Evolutionary conservation across 2,797 vertebrate species (phyloP), one percentile per base, ranked within the genome.

Genomic region (Lateolabrax maculatus): DNA sequence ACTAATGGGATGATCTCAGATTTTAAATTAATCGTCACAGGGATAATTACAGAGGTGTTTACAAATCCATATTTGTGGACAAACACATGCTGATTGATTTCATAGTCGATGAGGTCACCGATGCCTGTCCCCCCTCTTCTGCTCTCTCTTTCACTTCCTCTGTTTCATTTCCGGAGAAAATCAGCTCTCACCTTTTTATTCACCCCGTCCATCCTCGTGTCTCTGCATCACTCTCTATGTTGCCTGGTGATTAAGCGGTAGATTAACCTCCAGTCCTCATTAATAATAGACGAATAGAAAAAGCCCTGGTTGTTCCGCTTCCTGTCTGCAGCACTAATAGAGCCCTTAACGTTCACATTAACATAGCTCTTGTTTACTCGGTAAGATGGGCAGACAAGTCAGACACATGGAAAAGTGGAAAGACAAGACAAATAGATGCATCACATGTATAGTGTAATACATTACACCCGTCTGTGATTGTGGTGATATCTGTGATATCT

Each of bases 301-400:
- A 96, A 91, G 94, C 94, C 77, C 96, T 84, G 96, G 96, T 98
- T 94, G 88, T 96, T 96, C 96, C 94, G 94, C 96, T 98, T 99
- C 98, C 98, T 99, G 97, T 97, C 89, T 97, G 95, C 95, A 94
- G 95, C 95, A 96, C 96, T 98, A 98, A 97, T 97, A 97, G 96
- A 95, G 95, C 95, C 96, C 96, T 91, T 95, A 94, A 95, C 91
- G 85, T 93, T 79, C 89, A 84, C 95, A 95, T 93, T 93, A 93
- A 92, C 87, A 60, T 79, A 79, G 79, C 85, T 84, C 82, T 86
- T 90, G 89, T 91, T 90, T 92, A 91, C 91, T 88, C 21, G 29
- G 76, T 72, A 27, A 69, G 77, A 90, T 81, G 83, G 79, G 86
- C 76, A 34, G 83, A 84, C 80, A 29, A 76, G 75, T 79, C 58